Percentiles rank a stretch among this genome's conserved stretches.
These are phyloP conservation scores for Panagrolaimus sp. DNA, from an alignment of 1,140 invertebrate genomes.

Conservation along the genomic window DNA sequence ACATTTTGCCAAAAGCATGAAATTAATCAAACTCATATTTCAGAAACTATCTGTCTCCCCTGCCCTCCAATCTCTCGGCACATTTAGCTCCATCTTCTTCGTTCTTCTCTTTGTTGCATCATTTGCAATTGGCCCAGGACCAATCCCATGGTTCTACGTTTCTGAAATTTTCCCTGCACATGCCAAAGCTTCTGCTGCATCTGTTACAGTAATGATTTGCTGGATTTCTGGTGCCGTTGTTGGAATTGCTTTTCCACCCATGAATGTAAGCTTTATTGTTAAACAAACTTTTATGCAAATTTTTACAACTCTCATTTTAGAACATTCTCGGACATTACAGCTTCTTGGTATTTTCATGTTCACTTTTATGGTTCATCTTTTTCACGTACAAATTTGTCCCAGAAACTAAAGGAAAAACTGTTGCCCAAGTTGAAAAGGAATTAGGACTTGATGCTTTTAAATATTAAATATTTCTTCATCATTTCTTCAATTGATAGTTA, in stretches of 20 bases:
- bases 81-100: slow-evolving; percentile 35
- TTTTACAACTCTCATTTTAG: slow-evolving; percentile 27
- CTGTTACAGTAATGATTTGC: slow-evolving; percentile 30
- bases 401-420: slow-evolving; percentile 62
- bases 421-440: slow-evolving; percentile 60
- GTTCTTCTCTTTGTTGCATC: slow-evolving; percentile 51
- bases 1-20: too few relatives aligned
- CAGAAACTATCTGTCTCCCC: not conserved
- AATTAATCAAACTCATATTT: not conserved
- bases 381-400: slow-evolving; percentile 61
- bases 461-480: too few relatives aligned
- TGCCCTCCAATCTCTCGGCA: slow-evolving; percentile 5
- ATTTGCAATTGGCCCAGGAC: slow-evolving; percentile 50
- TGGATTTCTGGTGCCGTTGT: slow-evolving; percentile 19
- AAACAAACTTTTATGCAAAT: too few relatives aligned
- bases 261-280: slow-evolving; percentile 18
- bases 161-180: slow-evolving; percentile 36
- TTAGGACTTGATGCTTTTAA: not conserved
- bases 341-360: slow-evolving; percentile 60
- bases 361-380: slow-evolving; percentile 58
- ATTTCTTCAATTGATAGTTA: too few relatives aligned
- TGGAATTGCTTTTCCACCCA: slow-evolving; percentile 20
- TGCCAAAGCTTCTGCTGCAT: slow-evolving; percentile 27
- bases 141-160: slow-evolving; percentile 26
- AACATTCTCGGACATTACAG: slow-evolving; percentile 55